Percentiles rank a stretch among this genome's conserved stretches.
Evolutionary conservation across 2,113 vertebrate genomes (phyloP).

Genomic region (Brachyistius frenatus): DNA sequence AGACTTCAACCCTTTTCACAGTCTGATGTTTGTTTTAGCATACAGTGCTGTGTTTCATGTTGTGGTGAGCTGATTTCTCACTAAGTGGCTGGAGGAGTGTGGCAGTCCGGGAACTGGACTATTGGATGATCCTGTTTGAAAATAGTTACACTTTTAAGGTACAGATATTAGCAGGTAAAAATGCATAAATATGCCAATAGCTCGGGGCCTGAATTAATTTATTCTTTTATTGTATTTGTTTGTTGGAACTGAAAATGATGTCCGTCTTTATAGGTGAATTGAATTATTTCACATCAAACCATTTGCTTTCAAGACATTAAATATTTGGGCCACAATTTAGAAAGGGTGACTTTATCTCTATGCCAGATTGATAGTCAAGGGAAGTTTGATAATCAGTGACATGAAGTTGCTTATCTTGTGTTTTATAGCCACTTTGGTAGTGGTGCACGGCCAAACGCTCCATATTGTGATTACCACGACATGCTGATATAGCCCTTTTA

Average conservation of each 20-base stretch:
- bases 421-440: constrained; percentile 56
- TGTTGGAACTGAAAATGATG: too few relatives aligned
- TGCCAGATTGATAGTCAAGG: constrained; percentile 40
- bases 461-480: constrained; percentile 68
- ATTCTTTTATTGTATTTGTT: too few relatives aligned
- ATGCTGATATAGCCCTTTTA: constrained; percentile 66
- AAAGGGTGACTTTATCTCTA: constrained; percentile 7
- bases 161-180: neutral
- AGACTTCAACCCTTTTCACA: constrained; percentile 73
- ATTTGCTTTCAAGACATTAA: neutral
- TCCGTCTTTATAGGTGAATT: too few relatives aligned
- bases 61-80: constrained; percentile 65
- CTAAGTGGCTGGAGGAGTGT: constrained; percentile 51
- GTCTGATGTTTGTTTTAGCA: constrained; percentile 74
- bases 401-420: constrained; percentile 67
- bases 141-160: neutral
- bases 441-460: constrained; percentile 69
- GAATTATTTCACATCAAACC: constrained; percentile 11
- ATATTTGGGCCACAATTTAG: neutral
- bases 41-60: constrained; percentile 71
- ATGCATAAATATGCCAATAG: neutral
- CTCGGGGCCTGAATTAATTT: neutral
- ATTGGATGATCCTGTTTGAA: constrained; percentile 38
- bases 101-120: constrained; percentile 34
- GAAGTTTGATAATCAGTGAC: constrained; percentile 66